Percentiles rank a stretch among this genome's conserved stretches.
Conservation (phyloP, 2,888 invertebrate species). For the Eristalinus aeneus region DNA sequence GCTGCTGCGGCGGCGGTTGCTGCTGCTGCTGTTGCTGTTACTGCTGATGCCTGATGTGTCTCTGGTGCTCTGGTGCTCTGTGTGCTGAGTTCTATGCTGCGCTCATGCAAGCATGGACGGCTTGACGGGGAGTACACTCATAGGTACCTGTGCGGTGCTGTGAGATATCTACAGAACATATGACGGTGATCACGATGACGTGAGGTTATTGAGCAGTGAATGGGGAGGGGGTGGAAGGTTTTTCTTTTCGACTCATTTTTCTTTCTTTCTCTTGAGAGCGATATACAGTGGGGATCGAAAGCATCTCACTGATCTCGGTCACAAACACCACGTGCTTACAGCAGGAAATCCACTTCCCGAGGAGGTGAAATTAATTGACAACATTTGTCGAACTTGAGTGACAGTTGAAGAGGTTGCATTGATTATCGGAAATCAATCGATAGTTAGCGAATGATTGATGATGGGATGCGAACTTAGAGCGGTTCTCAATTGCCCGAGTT, state of each 20-base stretch:
- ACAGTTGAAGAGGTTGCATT: neutral
- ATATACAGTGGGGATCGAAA: constrained; percentile 35
- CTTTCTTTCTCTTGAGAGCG: constrained; percentile 9
- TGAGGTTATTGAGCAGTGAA: constrained; percentile 49
- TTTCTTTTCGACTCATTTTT: constrained; percentile 6
- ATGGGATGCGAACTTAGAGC: neutral
- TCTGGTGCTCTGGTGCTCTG: neutral
- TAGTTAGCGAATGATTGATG: neutral
- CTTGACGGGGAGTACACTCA: neutral
- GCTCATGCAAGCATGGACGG: neutral
- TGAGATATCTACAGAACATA: constrained; percentile 25
- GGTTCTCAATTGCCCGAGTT: neutral
- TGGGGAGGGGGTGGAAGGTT: constrained; percentile 10
- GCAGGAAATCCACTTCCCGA: neutral
- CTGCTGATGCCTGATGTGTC: neutral
- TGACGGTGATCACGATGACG: constrained; percentile 35
- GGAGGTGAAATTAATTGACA: neutral
- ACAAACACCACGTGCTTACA: neutral
- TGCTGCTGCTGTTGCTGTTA: neutral
- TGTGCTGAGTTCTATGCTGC: neutral
- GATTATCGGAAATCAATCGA: neutral
- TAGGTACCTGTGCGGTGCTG: neutral
- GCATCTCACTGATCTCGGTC: neutral
- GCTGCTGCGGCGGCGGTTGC: no score
- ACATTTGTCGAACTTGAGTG: neutral